Percentiles rank a stretch among this genome's conserved stretches.
These are phyloP conservation scores for Acanthacorydalis orientalis DNA, from an alignment of 2,888 invertebrate genomes.

Conservation along the genomic window DNA sequence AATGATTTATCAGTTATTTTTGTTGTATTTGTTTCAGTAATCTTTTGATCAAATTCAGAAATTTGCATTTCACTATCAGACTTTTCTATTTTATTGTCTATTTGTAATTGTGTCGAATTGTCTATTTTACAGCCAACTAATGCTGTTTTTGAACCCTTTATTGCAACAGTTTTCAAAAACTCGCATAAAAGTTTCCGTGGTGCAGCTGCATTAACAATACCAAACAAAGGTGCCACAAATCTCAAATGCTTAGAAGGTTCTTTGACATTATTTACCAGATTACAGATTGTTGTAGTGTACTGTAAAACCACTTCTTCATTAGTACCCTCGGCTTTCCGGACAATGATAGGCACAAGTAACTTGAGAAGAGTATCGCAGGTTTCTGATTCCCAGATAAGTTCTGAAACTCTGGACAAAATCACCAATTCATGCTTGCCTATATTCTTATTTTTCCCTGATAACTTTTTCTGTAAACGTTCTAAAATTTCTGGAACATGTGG, in stretches of 20 bases:
- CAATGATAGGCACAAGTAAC: conserved; percentile 52
- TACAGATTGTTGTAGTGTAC: conserved; percentile 53
- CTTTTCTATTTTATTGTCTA: no score
- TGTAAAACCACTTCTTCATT: conserved; percentile 53
- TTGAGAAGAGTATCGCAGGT: conserved; percentile 52
- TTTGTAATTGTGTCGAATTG: no score
- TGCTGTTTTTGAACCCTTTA: conserved; percentile 10
- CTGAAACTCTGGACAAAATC: conserved; percentile 60
- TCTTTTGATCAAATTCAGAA: no score
- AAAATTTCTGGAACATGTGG: conserved; percentile 59
- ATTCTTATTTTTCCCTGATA: conserved; percentile 38
- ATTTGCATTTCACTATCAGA: no score
- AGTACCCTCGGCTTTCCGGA: conserved; percentile 41
- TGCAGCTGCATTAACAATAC: conserved; percentile 42
- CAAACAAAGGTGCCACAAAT: conserved; percentile 54
- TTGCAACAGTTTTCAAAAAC: conserved; percentile 40
- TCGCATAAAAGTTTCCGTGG: conserved; percentile 52
- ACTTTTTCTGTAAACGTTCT: conserved; percentile 45
- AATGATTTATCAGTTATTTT: no score
- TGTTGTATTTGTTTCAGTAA: no score
- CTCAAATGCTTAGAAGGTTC: conserved; percentile 49
- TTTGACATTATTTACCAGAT: conserved; percentile 52
- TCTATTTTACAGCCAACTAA: no score
- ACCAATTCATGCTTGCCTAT: conserved; percentile 53
- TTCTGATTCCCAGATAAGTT: conserved; percentile 48